Conservation (phyloP, 2,113 vertebrate species). For the Leptosomus discolor region DNA sequence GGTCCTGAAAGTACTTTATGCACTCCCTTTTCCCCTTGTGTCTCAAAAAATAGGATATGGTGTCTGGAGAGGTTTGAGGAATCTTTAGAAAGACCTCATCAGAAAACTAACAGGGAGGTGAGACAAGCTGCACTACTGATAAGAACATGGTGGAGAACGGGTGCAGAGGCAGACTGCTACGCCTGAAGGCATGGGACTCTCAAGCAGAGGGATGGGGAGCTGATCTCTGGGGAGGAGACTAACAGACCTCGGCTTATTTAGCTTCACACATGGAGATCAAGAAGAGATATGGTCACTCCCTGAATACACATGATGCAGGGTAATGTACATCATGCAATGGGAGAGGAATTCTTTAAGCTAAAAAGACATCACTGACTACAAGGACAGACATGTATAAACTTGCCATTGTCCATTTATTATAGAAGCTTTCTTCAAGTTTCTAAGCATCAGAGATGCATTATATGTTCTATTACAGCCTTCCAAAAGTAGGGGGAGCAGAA, state of each 20-base stretch:
- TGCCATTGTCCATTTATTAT: background rate
- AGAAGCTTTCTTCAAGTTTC: background rate
- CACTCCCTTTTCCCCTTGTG: accelerated
- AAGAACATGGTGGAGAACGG: background rate
- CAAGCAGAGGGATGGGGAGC: background rate
- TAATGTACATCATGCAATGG: background rate
- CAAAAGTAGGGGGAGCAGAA: background rate
- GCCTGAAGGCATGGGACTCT: background rate
- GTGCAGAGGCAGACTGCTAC: background rate
- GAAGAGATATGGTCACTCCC: background rate
- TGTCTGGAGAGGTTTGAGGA: background rate
- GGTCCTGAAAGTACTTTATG: background rate
- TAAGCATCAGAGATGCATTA: background rate
- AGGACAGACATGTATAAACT: background rate
- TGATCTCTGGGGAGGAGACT: background rate
- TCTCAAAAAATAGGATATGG: background rate
- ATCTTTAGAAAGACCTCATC: background rate
- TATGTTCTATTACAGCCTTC: background rate
- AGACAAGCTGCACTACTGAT: background rate
- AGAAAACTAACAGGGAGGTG: background rate
- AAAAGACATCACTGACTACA: background rate
- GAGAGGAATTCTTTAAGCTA: background rate
- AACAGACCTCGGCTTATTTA: background rate
- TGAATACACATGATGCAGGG: background rate
- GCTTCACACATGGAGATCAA: background rate